A percentile compares a stretch with the other conserved stretches of the same genome.
Conservation (phyloP, 2,888 invertebrate genomes). For the Mythimna vitellina region DNA sequence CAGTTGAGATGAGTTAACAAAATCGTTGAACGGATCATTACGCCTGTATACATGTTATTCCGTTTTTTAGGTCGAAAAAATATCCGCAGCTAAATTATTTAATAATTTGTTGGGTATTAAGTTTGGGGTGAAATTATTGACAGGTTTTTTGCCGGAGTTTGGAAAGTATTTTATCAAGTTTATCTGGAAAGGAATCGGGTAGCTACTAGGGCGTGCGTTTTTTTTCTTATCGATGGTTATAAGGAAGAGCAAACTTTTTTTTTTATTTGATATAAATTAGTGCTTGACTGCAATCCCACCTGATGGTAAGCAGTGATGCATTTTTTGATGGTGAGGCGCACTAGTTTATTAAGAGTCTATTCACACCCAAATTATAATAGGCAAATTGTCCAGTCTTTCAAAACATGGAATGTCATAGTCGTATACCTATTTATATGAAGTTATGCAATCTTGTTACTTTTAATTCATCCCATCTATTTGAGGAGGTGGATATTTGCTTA, state of each 20-base stretch:
- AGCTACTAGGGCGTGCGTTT: not conserved
- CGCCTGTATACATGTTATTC: slow-evolving; percentile 73
- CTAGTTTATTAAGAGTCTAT: too few species aligned
- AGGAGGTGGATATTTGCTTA: too few species aligned
- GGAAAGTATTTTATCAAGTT: slow-evolving; percentile 7
- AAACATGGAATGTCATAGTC: too few species aligned
- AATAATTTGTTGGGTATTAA: slow-evolving; percentile 56
- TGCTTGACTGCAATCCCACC: too few species aligned
- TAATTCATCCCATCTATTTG: too few species aligned
- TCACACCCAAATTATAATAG: too few species aligned
- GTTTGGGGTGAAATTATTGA: slow-evolving; percentile 37
- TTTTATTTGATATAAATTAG: too few species aligned
- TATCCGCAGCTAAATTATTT: slow-evolving; percentile 60
- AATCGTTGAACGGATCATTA: slow-evolving; percentile 83
- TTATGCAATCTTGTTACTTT: too few species aligned
- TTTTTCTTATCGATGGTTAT: not conserved
- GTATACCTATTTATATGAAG: too few species aligned
- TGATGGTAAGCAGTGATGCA: too few species aligned
- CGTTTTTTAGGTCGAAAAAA: slow-evolving; percentile 75
- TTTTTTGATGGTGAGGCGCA: too few species aligned
- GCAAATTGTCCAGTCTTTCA: too few species aligned
- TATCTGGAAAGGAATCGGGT: not conserved
- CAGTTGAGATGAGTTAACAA: slow-evolving; percentile 77
- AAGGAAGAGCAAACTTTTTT: not conserved
- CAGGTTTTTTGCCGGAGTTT: slow-evolving; percentile 34